Evolutionary conservation across 2,113 vertebrate genomes (phyloP), one percentile per base, ranked within the genome.

Genomic region (Mionectes macconnelli): DNA sequence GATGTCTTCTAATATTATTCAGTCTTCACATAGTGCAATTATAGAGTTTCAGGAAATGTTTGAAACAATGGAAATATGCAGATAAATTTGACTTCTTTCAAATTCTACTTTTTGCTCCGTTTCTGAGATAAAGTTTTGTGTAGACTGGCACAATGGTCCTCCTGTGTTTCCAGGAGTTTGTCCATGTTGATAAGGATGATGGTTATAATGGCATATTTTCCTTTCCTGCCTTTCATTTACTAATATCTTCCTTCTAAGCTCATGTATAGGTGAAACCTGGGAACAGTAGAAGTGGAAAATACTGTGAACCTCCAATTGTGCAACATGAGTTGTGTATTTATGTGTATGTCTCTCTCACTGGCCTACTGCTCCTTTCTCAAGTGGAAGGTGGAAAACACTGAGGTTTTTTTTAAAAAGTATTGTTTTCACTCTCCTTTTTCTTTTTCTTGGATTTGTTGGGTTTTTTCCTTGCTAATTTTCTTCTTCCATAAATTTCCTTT

Each of bases 401-500:
- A 23, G 23, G 19, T 2, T 67, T 84, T 83, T 62, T n/a, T 44
- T 60, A n/a, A 23, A 73, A 69, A 33, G 2, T 2, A 35, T 76
- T 42, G 0, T 35, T 53, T 82, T 60, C 40, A 0, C 4, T 21
- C 1, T 39, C 3, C 2, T 47, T 40, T 49, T 42, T 12, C 8
- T 13, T 14, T 4, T 25, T 3, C 19, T 72, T 47, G 21, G 1
- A 9, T 3, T 39, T 77, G 0, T 17, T 73, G 14, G 9, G 1
- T 14, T 45, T 68, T 31, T 2, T 14, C 20, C 5, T 4, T 47
- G 5, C 18, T 56, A 6, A 20, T 87, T 87, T 84, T 1, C n/a
- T 68, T 59, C 52, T 82, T 72, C 37, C 22, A 47, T 40, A 17
- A 8, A 18, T 44, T 66, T 80, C 1, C 12, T 17, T 44, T 69